Percentiles rank a stretch among this genome's conserved stretches.
These are phyloP conservation scores for Lycopodina hypogea DNA, from an alignment of 37 sponge, comb jelly and placozoan species.

Conservation along the genomic window DNA sequence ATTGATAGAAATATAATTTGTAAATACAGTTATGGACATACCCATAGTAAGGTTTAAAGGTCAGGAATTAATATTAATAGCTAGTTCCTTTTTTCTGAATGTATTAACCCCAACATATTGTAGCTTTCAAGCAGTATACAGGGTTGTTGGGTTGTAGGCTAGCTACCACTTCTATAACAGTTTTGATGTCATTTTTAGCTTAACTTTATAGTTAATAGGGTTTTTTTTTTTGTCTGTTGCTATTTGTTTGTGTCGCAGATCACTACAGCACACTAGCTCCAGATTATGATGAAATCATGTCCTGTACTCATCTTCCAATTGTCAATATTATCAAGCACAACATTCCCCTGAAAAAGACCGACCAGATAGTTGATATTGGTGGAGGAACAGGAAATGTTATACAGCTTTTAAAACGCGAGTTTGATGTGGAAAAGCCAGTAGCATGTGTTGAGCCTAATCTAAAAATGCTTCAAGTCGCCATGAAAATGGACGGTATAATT, in stretches of 20 bases:
- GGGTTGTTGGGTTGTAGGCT: too few species aligned
- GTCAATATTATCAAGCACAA: background rate
- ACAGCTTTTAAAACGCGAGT: background rate
- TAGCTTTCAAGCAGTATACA: too few species aligned
- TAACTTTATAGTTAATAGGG: too few species aligned
- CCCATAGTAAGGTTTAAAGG: too few species aligned
- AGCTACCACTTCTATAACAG: too few species aligned
- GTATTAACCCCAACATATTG: too few species aligned
- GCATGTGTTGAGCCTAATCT: conserved; percentile 3
- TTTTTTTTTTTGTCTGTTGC: too few species aligned
- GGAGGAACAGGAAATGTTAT: background rate
- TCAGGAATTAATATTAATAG: too few species aligned
- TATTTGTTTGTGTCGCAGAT: background rate
- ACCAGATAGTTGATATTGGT: conserved; percentile 2
- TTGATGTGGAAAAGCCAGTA: background rate
- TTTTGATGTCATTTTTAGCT: too few species aligned
- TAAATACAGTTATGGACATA: too few species aligned
- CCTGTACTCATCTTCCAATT: background rate
- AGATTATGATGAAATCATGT: background rate
- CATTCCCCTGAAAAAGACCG: background rate
- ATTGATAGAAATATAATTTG: too few species aligned
- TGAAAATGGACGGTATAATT: background rate
- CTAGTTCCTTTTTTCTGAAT: too few species aligned
- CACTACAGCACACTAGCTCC: background rate
- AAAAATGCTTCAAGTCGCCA: background rate